phyloP scores from a whole-genome alignment of 1,140 invertebrate genomes.

The Formica exsecta region DNA sequence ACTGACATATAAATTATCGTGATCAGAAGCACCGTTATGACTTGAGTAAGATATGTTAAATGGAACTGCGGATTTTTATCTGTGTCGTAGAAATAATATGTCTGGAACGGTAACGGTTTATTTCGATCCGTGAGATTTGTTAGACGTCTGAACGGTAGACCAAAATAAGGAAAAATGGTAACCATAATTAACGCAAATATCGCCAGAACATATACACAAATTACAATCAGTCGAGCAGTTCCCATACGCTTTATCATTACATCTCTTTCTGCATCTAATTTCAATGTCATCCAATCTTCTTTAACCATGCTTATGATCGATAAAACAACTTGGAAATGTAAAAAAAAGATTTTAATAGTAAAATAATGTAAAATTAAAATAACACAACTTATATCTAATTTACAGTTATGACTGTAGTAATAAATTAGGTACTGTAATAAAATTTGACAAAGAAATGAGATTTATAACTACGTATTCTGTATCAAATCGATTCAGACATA shows the following conservation, averaged over 20 bases:
- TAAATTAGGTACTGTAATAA: background rate
- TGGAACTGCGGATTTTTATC: conserved; percentile 20
- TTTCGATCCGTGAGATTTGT: conserved; percentile 14
- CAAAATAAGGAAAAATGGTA: background rate
- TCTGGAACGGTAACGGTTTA: background rate
- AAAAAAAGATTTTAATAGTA: background rate
- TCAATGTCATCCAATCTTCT: conserved; percentile 19
- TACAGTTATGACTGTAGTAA: background rate
- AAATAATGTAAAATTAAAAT: no score
- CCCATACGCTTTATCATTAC: background rate
- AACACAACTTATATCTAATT: no score
- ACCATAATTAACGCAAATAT: background rate
- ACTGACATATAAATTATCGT: no score
- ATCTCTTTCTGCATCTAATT: background rate
- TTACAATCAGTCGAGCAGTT: background rate
- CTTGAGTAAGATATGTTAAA: background rate
- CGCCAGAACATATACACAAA: background rate
- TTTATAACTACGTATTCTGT: background rate
- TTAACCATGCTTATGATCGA: background rate
- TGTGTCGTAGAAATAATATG: conserved; percentile 33
- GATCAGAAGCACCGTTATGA: no score
- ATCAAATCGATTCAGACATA: background rate
- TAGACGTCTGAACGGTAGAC: background rate
- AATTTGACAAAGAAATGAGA: background rate
- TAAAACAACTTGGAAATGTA: background rate